Evolutionary conservation across 2,888 invertebrate genomes (phyloP), one percentile per base, ranked within the genome.

Genomic region (Athalia rosae): DNA sequence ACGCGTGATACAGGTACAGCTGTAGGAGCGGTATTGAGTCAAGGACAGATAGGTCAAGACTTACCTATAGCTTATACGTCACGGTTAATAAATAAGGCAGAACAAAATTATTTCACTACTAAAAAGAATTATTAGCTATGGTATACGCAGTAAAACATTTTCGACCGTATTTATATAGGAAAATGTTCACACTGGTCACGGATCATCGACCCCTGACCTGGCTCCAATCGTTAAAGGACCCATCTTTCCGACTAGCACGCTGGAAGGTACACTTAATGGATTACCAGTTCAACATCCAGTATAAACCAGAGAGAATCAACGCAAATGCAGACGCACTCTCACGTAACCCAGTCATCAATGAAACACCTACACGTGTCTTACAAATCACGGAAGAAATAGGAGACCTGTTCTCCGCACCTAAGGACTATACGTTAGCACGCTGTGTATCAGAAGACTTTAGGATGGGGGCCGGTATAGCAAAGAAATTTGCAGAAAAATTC

Each of bases 101-200:
- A n/a, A n/a, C n/a, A n/a, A n/a, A n/a, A n/a, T n/a, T n/a, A n/a
- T n/a, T n/a, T n/a, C n/a, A n/a, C n/a, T n/a, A n/a, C n/a, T n/a
- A n/a, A n/a, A n/a, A n/a, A n/a, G n/a, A n/a, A n/a, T n/a, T n/a
- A n/a, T n/a, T n/a, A n/a, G n/a, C n/a, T n/a, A n/a, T n/a, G n/a
- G n/a, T n/a, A n/a, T n/a, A n/a, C n/a, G n/a, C n/a, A n/a, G n/a
- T 79, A 4, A 79, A 81, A 43, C 78, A 79, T 67, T 82, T 80
- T 58, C 56, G 78, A 43, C 77, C 78, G 7, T 81, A 82, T 66
- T 15, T 83, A 28, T 78, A 79, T n/a, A 83, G 82, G 5, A 67
- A 62, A 4, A 78, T 74, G 50, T 81, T 82, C 58, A 69, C 61
- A 7, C 64, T 82, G 4, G 69, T 79, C 1, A 82, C 79, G 0